Base-by-base conservation (phyloP, 23 tunicate species). In the Botrylloides violaceus region DNA sequence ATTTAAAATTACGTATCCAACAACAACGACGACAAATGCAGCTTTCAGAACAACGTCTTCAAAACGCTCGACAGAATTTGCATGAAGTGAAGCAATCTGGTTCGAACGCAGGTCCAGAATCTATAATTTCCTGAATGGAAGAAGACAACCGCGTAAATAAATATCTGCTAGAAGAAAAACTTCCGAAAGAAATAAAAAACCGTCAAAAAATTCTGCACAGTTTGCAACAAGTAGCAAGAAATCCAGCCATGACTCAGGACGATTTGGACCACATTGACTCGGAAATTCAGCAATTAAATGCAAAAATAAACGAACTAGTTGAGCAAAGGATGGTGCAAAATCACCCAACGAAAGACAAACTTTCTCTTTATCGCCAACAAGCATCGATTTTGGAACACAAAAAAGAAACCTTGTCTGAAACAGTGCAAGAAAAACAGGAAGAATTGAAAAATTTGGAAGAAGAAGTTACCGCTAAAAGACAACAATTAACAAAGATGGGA, bases 11-110 rank as follows among this genome's bases (percentile, higher is more conserved):
- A 36, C 78, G 83, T 53, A 80, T 90, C 28, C 97, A 90, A 59
- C 97, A 90, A 49, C 97, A 90, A 56, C 65, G 92, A 0, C 39
- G 97, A 36, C 60, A 77, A 58, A 78, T 84, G 85, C 97, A 90
- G 47, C 71, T 79, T 19, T 77, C 85, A 18, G 87, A 81, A 32
- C 97, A 90, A 34, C 63, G 89, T 6, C 32, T 83, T 27, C 97
- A 83, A 66, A 75, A 76, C 29, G 43, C 39, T 19, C 68, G 79
- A 79, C 79, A 47, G n/a, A 55, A 24, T 30, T 32, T 55, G 5
- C 65, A 55, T 18, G 77, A 55, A 24, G 66, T 66, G 47, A 71
- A 68, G 60, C 90, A 79, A 29, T 34, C 77, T 36, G 90, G 90
- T 3, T 24, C 81, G 3, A 81, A 90, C 66, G 24, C 90, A 1